Evolutionary conservation across 1,140 invertebrate genomes (phyloP).

Genomic region (Eumaeus atala): DNA sequence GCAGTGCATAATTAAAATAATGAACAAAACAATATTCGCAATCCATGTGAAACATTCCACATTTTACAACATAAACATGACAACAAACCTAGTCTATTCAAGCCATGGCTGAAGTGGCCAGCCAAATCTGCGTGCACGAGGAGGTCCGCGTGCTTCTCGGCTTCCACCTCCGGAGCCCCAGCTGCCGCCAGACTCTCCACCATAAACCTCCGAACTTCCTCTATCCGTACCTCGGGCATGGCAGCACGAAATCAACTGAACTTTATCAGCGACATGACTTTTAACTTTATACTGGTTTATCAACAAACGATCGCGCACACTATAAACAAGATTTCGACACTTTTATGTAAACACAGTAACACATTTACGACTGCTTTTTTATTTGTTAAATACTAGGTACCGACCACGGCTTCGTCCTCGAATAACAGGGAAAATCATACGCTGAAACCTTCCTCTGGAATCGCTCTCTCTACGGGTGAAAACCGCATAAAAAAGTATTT

Average conservation of each 20-base stretch:
- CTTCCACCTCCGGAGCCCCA: conserved; percentile 80
- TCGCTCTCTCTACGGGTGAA: no score
- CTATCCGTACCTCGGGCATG: conserved; percentile 49
- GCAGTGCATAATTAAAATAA: no score
- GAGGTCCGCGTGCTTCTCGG: conserved; percentile 82
- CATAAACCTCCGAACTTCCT: conserved; percentile 84
- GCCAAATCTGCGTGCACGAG: conserved; percentile 88
- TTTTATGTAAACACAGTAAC: no score
- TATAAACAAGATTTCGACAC: no score
- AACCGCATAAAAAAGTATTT: no score
- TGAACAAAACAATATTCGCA: no score
- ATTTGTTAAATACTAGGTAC: no score
- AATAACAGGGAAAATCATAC: no score
- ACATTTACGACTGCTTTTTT: no score
- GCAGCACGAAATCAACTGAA: conserved; percentile 2
- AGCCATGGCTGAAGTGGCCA: conserved; percentile 93
- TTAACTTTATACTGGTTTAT: background rate
- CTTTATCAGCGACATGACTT: conserved; percentile 8
- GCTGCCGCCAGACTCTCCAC: conserved; percentile 81
- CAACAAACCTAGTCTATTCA: conserved; percentile 87
- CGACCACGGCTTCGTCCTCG: no score
- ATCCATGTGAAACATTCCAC: no score
- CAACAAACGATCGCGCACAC: background rate
- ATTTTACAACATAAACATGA: background rate
- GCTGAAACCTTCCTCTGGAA: no score